Conservation (phyloP, 2,113 vertebrate species). For the Petroica traversi region DNA sequence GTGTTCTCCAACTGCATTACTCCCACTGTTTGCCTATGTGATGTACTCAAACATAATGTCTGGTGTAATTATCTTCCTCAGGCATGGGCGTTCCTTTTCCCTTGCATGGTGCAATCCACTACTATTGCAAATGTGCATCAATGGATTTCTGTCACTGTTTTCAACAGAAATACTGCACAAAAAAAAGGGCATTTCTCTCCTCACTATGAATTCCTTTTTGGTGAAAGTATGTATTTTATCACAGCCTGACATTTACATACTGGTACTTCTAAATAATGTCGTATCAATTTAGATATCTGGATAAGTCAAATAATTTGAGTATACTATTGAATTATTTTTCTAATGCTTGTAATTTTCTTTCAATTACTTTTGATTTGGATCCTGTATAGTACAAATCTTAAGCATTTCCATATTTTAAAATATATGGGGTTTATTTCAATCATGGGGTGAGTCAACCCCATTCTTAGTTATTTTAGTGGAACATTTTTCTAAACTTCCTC, state of each 20-base stretch:
- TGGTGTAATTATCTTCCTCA: slow-evolving; percentile 37
- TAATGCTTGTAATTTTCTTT: neutral
- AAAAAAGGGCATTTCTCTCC: neutral
- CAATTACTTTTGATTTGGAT: neutral
- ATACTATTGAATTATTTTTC: neutral
- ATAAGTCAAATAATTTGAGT: neutral
- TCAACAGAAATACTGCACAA: neutral
- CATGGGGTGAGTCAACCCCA: neutral
- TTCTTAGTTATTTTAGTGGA: neutral
- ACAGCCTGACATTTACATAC: neutral
- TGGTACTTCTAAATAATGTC: neutral
- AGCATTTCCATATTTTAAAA: neutral
- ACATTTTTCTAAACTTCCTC: neutral
- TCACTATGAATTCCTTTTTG: neutral
- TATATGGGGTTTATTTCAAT: fast-evolving
- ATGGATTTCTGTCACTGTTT: neutral
- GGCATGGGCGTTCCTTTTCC: slow-evolving; percentile 18
- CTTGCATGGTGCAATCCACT: neutral
- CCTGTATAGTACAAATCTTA: neutral
- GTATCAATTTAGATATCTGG: neutral
- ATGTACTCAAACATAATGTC: slow-evolving; percentile 50
- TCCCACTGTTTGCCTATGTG: slow-evolving; percentile 48
- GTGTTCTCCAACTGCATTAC: slow-evolving; percentile 46
- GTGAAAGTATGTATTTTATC: neutral
- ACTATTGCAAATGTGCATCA: neutral